Evolutionary conservation across 2,113 vertebrate genomes (phyloP).

Genomic region (Dunckerocampus dactyliophorus): DNA sequence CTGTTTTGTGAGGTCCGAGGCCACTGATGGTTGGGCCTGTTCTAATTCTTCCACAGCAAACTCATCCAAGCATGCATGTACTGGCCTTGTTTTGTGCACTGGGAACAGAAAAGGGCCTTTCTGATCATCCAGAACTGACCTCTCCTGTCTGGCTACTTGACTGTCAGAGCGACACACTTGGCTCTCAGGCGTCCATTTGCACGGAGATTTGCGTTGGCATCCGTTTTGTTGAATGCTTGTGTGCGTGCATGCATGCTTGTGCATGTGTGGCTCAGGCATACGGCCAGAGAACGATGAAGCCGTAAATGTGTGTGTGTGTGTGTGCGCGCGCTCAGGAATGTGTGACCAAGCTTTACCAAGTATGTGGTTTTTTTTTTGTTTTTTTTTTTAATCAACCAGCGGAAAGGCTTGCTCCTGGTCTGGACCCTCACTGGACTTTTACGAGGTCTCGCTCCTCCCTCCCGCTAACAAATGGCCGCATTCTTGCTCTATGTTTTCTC

Average conservation of each 20-base stretch:
- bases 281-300: constrained; percentile 40
- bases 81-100: not conserved
- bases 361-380: constrained; percentile 18
- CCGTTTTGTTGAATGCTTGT: constrained; percentile 1
- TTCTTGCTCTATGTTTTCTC: not conserved
- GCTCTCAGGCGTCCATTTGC: constrained; percentile 14
- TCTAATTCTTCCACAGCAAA: no score
- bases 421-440: constrained; percentile 28
- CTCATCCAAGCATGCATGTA: no score
- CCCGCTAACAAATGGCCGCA: constrained; percentile 4
- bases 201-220: constrained; percentile 24
- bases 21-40: not conserved
- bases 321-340: constrained; percentile 45
- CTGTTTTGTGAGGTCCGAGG: not conserved
- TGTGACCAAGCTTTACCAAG: constrained; percentile 32
- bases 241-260: constrained; percentile 1
- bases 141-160: not conserved
- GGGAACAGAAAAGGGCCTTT: not conserved
- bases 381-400: constrained; percentile 48
- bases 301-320: constrained; percentile 2
- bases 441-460: constrained; percentile 3
- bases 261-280: not conserved
- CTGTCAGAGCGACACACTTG: constrained; percentile 1
- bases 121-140: not conserved
- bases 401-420: constrained; percentile 45